Evolutionary conservation across 2,113 vertebrate species (phyloP).

Genomic region (Prionailurus bengalensis): DNA sequence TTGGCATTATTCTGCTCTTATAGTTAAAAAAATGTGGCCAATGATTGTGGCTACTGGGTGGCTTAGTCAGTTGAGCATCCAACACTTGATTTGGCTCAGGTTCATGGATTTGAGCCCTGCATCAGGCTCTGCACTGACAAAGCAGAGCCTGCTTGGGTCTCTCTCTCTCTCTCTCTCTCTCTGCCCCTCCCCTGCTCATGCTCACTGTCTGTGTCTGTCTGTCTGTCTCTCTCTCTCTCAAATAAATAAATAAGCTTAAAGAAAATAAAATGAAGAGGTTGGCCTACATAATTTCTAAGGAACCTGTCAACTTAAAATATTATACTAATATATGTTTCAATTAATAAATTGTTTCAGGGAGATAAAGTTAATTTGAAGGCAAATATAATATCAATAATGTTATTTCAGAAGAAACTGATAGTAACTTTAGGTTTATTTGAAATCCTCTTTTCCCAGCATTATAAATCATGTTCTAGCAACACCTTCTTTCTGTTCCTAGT

Average conservation of each 20-base stretch:
- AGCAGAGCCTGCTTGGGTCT: too few relatives aligned
- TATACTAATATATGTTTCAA: conserved; percentile 18
- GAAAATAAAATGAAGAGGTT: conserved; percentile 5
- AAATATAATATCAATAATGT: not conserved
- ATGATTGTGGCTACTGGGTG: not conserved
- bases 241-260: too few relatives aligned
- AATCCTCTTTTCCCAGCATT: not conserved
- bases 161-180: too few relatives aligned
- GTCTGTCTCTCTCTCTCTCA: too few relatives aligned
- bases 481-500: not conserved
- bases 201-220: too few relatives aligned
- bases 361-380: conserved; percentile 15
- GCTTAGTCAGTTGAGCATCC: not conserved
- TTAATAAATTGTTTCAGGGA: conserved; percentile 8
- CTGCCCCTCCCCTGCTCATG: too few relatives aligned
- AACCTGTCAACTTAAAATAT: conserved; percentile 2
- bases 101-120: too few relatives aligned
- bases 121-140: too few relatives aligned
- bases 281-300: not conserved
- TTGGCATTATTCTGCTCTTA: not conserved
- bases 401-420: conserved; percentile 49
- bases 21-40: not conserved
- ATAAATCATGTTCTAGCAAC: not conserved
- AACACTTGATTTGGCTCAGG: not conserved
- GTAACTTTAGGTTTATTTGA: not conserved